A percentile compares a stretch with the other conserved stretches of the same genome.
phyloP scores from a whole-genome alignment of 2,797 vertebrate genomes.

The Poecilia wingei region DNA sequence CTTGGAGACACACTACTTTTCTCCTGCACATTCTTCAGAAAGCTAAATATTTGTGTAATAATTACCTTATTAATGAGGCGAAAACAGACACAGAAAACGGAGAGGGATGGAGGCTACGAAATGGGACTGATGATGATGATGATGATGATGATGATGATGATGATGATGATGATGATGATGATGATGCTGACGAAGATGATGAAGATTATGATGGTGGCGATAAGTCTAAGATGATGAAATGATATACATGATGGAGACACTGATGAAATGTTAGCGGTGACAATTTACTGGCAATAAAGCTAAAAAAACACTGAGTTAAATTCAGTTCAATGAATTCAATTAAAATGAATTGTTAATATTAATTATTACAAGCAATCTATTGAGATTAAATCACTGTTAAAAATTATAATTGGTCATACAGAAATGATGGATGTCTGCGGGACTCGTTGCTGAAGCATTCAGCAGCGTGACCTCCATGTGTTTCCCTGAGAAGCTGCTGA shows the following conservation, averaged over 20 bases:
- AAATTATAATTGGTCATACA: not conserved
- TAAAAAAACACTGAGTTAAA: conserved; percentile 20
- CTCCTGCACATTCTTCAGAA: conserved; percentile 7
- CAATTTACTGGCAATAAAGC: conserved; percentile 8
- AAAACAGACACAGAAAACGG: conserved; percentile 14
- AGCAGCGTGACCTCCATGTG: not conserved
- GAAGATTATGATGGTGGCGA: not conserved
- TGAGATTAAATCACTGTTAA: not conserved
- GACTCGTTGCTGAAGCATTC: not conserved
- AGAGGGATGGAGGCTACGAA: conserved; percentile 14
- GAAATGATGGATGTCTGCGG: not conserved
- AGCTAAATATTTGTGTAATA: conserved; percentile 1
- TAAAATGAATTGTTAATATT: not conserved
- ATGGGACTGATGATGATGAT: not conserved
- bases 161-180: conserved; percentile 15
- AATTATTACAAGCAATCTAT: not conserved
- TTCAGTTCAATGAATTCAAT: not conserved
- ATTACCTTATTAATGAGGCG: conserved; percentile 28
- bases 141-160: conserved; percentile 8
- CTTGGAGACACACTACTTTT: not conserved
- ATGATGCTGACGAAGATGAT: conserved; percentile 5
- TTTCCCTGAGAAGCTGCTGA: not conserved
- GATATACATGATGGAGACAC: conserved; percentile 5
- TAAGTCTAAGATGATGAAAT: conserved; percentile 31
- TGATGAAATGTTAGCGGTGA: conserved; percentile 12